Evolutionary conservation across 2,888 invertebrate genomes (phyloP), one percentile per base, ranked within the genome.

Genomic region (Callyntrura guangdongensis): DNA sequence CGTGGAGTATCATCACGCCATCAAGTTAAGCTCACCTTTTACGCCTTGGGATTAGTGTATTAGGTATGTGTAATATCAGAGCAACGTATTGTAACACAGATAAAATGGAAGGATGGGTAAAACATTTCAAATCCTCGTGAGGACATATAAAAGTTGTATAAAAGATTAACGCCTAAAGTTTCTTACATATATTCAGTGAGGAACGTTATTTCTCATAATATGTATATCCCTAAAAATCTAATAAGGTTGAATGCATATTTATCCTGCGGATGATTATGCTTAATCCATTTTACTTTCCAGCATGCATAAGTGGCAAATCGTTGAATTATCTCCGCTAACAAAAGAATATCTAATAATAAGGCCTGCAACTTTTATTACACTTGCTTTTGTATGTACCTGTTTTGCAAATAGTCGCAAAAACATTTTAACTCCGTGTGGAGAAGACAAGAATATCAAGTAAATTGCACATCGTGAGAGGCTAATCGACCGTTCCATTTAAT

Each of bases 401-500:
- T 67, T 36, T 67, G 27, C 67, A 67, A 53, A 67, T 11, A 20
- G 27, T 67, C 14, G 67, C 27, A 27, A 67, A 64, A 67, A 36
- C 67, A 67, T 8, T 67, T 25, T 27, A 14, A 27, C 27, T 36
- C 27, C 12, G 56, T 14, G 53, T 14, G 53, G 56, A 79, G 22
- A 79, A 27, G 12, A 27, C 17, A 45, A 69, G 45, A 69, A 69
- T 69, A 69, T 45, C 36, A 72, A 72, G 20, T 82, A 82, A 82
- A 88, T 88, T 86, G 64, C 79, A 82, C 67, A 81, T 88, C 82
- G 88, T 88, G 82, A 88, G 69, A 79, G 27, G 82, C 88, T 88
- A 88, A 88, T 88, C 88, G 88, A 69, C 59, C 72, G 72, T 72
- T 82, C 88, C 82, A 81, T 72, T 88, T 88, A 59, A 82, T 81